Base-by-base conservation (phyloP, 1,140 invertebrate genomes). In the Drosophila sechellia region DNA sequence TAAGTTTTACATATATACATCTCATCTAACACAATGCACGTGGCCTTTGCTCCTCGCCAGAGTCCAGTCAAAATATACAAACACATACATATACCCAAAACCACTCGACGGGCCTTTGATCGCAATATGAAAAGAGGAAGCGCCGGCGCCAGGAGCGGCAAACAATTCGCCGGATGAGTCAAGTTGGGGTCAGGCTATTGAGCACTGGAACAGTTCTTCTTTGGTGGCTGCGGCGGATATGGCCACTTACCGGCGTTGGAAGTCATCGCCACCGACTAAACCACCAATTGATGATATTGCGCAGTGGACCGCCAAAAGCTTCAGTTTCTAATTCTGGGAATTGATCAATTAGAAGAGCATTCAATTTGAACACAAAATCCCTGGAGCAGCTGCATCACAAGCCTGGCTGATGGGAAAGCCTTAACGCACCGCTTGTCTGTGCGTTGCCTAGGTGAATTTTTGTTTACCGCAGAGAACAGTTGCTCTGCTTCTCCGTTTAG, bases 301-400 rank as follows among this genome's bases (percentile, higher is more conserved):
- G 73, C 31, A 65, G 53, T 61, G 53, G 48, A 17, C 40, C 25
- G 27, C 53, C 34, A 43, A 53, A 59, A 46, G 65, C 79, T 87
- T 87, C 84, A 87, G 84, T 87, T 87, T 89, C 79, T 89, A 87
- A 87, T 89, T 87, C 84, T 68, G 59, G 12, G 79, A 87, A 87
- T 87, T 87, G 84, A 89, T 89, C 70, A 83, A 90, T 84, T 84
- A 54, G 59, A 76, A 45, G 70, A 46, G 50, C 27, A 37, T 60
- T 72, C 45, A 52, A 45, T 59, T 71, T 37, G 20, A 35, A 20
- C 34, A 22, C 22, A 17, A 73, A 52, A 48, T 48, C 49, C 48
- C 10, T 34, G 34, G 37, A 46, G 22, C 13, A 66, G 49, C 27
- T 50, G 53, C 12, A 66, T 43, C 53, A n/a, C n/a, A 6, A 3